A percentile compares a stretch with the other conserved stretches of the same genome.
Evolutionary conservation across 2,113 vertebrate species (phyloP).

Genomic region (Lynx canadensis): DNA sequence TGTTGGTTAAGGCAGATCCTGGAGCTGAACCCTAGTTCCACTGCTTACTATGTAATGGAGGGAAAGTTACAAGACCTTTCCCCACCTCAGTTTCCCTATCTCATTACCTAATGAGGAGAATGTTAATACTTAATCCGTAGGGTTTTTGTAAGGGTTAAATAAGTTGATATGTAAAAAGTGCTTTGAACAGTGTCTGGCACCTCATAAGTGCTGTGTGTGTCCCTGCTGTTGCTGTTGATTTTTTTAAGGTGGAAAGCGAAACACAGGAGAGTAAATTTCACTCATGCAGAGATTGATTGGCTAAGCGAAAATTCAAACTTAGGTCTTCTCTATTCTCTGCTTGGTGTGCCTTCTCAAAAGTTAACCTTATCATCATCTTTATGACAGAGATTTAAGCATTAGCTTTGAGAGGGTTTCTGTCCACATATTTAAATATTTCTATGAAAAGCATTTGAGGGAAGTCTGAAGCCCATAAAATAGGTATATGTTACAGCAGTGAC

Average conservation of each 20-base stretch:
- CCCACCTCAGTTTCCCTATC: neutral
- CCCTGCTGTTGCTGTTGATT: neutral
- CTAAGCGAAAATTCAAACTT: neutral
- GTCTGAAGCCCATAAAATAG: neutral
- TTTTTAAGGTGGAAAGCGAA: neutral
- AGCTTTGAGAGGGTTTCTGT: neutral
- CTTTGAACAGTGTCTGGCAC: neutral
- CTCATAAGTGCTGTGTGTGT: neutral
- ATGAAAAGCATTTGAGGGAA: neutral
- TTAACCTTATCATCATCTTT: neutral
- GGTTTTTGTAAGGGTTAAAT: neutral
- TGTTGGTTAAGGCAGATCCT: neutral
- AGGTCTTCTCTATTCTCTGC: neutral
- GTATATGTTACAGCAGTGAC: neutral
- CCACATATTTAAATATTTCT: neutral
- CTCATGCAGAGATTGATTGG: neutral
- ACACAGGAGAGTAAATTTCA: neutral
- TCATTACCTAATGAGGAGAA: neutral
- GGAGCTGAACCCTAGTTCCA: neutral
- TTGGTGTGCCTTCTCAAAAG: neutral
- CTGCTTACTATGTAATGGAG: neutral
- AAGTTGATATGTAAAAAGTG: neutral
- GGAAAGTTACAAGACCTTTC: neutral
- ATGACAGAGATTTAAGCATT: neutral
- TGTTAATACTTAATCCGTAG: neutral